Base-by-base conservation (phyloP, 2,797 vertebrate genomes). In the Masticophis lateralis region DNA sequence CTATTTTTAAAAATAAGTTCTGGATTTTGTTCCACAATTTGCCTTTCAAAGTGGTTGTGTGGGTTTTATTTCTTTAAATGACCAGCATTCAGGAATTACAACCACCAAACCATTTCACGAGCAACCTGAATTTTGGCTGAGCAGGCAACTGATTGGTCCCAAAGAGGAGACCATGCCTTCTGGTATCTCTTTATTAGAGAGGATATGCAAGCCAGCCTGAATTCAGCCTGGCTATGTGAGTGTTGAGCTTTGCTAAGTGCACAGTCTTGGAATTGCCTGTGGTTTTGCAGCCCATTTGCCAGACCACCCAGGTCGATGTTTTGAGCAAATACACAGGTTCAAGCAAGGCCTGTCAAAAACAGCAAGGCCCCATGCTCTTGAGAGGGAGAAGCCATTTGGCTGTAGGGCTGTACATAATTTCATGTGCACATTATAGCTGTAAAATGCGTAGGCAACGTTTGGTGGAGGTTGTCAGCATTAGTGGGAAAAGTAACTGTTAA, bases 261-360 rank as follows among this genome's bases (percentile, higher is more conserved):
- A 20, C 10, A 32, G 0, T 25, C 57, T 13, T 83, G 61, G 60
- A 92, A 92, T 6, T 86, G 89, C 61, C 14, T 4, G 69, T 92
- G 57, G 87, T 66, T 95, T 95, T 92, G 43, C 0, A 2, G 32
- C 91, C 37, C 89, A 18, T 20, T 92, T 96, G 91, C 92, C 88
- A 9, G 25, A 92, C 66, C 86, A 88, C 6, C 0, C 28, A 90
- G n/a, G 12, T 96, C 90, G 86, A 69, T 89, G 86, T 25, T 89
- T 63, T 91, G 74, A 94, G 86, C 59, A 89, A 93, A 88, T 91
- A 83, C 61, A 91, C 66, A 93, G n/a, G 47, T 69, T 89, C 43
- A 43, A 61, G 25, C 66, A 89, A 61, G 56, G 25, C 43, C 66
- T 93, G 56, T 93, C 47, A 56, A 88, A 88, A 96, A 87, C 25